These are phyloP conservation scores for Xiphydria camelus DNA, from an alignment of 2,888 invertebrate species.

Conservation along the genomic window DNA sequence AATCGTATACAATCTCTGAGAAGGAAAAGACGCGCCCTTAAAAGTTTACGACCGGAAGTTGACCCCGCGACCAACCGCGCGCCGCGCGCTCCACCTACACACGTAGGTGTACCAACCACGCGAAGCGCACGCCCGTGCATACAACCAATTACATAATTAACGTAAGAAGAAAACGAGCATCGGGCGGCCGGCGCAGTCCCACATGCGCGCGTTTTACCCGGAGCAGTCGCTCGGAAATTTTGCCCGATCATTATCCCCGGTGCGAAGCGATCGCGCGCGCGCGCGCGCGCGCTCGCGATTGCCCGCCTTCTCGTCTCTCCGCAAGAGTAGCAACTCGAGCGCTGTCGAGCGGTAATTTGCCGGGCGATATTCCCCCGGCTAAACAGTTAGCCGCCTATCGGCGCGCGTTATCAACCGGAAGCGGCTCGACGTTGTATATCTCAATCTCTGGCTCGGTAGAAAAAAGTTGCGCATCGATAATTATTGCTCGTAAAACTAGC, in stretches of 20 bases:
- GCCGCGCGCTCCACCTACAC: no score
- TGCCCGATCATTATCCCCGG: conserved; percentile 12
- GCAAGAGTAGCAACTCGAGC: no score
- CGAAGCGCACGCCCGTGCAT: conserved; percentile 13
- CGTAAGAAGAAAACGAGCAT: conserved; percentile 33
- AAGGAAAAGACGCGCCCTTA: conserved; percentile 44
- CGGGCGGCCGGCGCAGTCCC: no score
- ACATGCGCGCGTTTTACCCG: conserved; percentile 8
- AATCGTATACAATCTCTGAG: no score
- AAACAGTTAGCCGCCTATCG: conserved; percentile 36
- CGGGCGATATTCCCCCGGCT: conserved; percentile 22
- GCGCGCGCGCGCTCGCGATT: no score
- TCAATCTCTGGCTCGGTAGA: conserved; percentile 33
- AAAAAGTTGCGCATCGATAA: conserved; percentile 49
- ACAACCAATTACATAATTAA: conserved; percentile 35
- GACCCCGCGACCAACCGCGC: conserved; percentile 30
- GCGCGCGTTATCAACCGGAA: conserved; percentile 48
- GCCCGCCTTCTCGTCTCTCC: no score
- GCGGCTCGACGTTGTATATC: conserved; percentile 35
- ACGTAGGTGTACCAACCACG: no score
- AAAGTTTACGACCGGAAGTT: conserved; percentile 48
- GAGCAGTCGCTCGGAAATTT: conserved; percentile 19
- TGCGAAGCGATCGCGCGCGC: background rate
- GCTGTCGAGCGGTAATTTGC: no score
- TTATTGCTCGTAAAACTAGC: conserved; percentile 51